A percentile compares a stretch with the other conserved stretches of the same genome.
These are phyloP conservation scores for Rhinoptilus africanus DNA, from an alignment of 2,113 vertebrate genomes.

Conservation along the genomic window DNA sequence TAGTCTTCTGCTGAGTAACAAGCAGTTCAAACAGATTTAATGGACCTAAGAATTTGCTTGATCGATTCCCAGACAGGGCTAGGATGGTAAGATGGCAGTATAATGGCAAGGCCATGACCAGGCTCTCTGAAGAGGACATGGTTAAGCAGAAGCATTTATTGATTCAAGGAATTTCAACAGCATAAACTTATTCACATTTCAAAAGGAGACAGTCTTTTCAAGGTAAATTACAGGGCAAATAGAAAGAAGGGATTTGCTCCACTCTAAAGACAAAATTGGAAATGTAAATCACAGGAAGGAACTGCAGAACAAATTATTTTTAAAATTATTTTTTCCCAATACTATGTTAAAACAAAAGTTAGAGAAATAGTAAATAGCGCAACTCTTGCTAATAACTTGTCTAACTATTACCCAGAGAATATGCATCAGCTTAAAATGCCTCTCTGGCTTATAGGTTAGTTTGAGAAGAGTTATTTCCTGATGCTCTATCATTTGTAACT, in stretches of 20 bases:
- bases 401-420: background rate
- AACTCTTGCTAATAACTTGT: background rate
- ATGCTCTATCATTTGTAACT: constrained; percentile 5
- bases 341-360: background rate
- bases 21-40: background rate
- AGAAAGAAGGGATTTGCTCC: background rate
- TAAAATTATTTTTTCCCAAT: background rate
- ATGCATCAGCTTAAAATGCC: background rate
- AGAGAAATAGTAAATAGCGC: background rate
- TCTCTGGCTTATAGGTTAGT: background rate
- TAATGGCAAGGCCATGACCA: background rate
- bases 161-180: background rate
- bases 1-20: background rate
- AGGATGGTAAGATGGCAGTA: background rate
- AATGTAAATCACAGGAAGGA: background rate
- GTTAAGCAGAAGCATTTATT: background rate
- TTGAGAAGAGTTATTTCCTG: constrained; percentile 11
- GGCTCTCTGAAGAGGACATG: background rate
- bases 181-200: background rate
- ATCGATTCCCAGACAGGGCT: background rate
- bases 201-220: background rate
- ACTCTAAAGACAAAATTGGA: background rate
- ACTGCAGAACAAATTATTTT: background rate
- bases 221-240: background rate
- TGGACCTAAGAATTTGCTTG: background rate